Evolutionary conservation across 2,888 invertebrate species (phyloP).

Genomic region (Luffia ferchaultella): DNA sequence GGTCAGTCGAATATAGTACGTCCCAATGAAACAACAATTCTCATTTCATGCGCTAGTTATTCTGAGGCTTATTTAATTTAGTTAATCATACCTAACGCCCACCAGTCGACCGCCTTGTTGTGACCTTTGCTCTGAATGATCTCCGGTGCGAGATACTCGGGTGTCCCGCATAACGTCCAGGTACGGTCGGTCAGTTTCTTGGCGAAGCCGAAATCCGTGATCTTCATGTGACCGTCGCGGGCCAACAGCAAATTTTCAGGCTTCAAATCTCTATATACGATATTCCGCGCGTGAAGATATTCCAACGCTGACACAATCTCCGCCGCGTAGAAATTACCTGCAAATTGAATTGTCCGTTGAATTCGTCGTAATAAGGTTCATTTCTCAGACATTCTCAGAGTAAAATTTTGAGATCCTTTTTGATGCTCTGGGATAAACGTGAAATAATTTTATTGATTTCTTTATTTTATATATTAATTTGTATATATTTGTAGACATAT

Average conservation of each 20-base stretch:
- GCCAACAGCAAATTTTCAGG: slow-evolving; percentile 95
- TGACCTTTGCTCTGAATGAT: slow-evolving; percentile 98
- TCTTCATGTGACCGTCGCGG: slow-evolving; percentile 93
- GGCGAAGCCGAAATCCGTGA: slow-evolving; percentile 98
- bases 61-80: too few species aligned
- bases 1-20: too few species aligned
- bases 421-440: slow-evolving; percentile 2
- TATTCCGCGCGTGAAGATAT: slow-evolving; percentile 88
- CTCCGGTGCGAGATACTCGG: slow-evolving; percentile 96
- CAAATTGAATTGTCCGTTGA: slow-evolving; percentile 15
- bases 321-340: slow-evolving; percentile 90
- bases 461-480: too few species aligned
- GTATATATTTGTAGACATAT: too few species aligned
- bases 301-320: slow-evolving; percentile 95
- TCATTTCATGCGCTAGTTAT: too few species aligned
- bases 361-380: too few species aligned
- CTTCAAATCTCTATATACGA: slow-evolving; percentile 90
- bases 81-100: slow-evolving; percentile 97
- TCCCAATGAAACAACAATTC: too few species aligned
- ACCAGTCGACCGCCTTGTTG: slow-evolving; percentile 98
- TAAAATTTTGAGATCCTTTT: too few species aligned
- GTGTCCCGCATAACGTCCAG: slow-evolving; percentile 96
- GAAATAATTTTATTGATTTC: slow-evolving; percentile 10
- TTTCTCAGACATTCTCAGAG: too few species aligned
- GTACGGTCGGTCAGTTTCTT: slow-evolving; percentile 94